Base-by-base conservation (phyloP, 2,797 vertebrate genomes). In the Cephalopachus bancanus region DNA sequence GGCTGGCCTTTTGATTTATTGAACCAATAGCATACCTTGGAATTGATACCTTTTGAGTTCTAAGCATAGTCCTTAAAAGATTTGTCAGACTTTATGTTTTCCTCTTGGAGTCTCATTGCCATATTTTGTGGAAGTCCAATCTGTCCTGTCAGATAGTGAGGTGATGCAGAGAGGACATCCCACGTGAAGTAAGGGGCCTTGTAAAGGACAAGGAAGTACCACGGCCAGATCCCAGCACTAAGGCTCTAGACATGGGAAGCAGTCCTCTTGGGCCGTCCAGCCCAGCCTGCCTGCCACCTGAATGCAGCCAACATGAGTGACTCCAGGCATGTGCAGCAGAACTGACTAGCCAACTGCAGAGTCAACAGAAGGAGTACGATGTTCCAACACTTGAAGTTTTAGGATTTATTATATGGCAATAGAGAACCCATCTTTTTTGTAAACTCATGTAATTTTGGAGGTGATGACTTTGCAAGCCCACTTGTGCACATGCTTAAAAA, bases 391-490 rank as follows among this genome's bases (percentile, higher is more conserved):
- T 74, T 1, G 16, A 30, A 57, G 0, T 65, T 49, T 65, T 8
- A 11, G 28, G 5, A 8, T 19, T 87, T n/a, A 4, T 89, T 53
- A 64, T 11, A 79, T 10, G 84, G 16, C 53, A 65, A 65, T 51
- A 79, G 8, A 65, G 10, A 76, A 33, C 28, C 11, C 6, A 9
- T 62, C 16, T 53, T 19, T 86, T 65, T 92, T 4, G 1, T 53
- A 83, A 65, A 65, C 89, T 53, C 55, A 44, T 64, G 3, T 79
- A 78, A 74, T 55, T 96, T 93, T 89, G 87, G 15, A 65, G 19
- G 51, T 57, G n/a, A 93, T 83, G 71, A 51, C 1, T 80, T 64
- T 75, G 57, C 75, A 93, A 87, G 24, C 1, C 44, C 44, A 74
- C 4, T 65, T 93, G 83, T 15, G 81, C 14, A 83, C 4, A 57